phyloP scores from a whole-genome alignment of 2,797 vertebrate species.

The Siniperca undulata region DNA sequence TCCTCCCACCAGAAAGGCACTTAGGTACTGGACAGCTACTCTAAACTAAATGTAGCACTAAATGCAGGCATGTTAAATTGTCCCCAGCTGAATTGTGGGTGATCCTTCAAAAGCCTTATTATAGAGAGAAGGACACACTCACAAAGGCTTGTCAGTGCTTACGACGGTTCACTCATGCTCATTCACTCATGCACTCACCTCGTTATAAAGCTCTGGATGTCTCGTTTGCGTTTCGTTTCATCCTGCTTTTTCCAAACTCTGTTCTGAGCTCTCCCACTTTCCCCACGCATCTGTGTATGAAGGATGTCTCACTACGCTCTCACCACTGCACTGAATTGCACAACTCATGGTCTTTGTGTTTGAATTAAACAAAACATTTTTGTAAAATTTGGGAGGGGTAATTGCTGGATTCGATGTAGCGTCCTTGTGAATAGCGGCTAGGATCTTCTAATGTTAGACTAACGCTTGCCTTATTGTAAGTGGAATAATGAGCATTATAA shows the following conservation, averaged over 20 bases:
- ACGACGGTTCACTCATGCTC: slow-evolving; percentile 45
- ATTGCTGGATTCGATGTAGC: slow-evolving; percentile 57
- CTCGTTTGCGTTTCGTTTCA: slow-evolving; percentile 20
- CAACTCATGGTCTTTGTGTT: slow-evolving; percentile 59
- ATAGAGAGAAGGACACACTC: slow-evolving; percentile 50
- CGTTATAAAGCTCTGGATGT: slow-evolving; percentile 24
- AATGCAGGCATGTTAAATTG: slow-evolving; percentile 13
- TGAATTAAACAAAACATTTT: slow-evolving; percentile 20
- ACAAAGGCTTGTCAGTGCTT: slow-evolving; percentile 39
- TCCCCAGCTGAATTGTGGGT: slow-evolving; percentile 24
- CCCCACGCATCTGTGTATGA: slow-evolving; percentile 10
- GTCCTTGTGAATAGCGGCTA: slow-evolving; percentile 67
- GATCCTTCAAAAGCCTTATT: slow-evolving; percentile 71
- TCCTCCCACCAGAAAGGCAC: slow-evolving; percentile 32
- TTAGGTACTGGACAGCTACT: slow-evolving; percentile 40
- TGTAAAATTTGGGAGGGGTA: slow-evolving; percentile 22
- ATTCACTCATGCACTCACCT: slow-evolving; percentile 24
- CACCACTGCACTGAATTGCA: slow-evolving; percentile 76
- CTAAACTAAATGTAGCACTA: slow-evolving; percentile 54
- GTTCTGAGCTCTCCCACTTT: background rate
- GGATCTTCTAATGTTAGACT: slow-evolving; percentile 60
- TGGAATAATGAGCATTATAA: slow-evolving; percentile 49
- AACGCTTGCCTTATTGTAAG: slow-evolving; percentile 75
- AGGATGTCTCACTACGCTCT: slow-evolving; percentile 22
- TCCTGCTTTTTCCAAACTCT: background rate